These are phyloP conservation scores for Coleophora deauratella DNA, from an alignment of 2,888 invertebrate genomes.

Conservation along the genomic window DNA sequence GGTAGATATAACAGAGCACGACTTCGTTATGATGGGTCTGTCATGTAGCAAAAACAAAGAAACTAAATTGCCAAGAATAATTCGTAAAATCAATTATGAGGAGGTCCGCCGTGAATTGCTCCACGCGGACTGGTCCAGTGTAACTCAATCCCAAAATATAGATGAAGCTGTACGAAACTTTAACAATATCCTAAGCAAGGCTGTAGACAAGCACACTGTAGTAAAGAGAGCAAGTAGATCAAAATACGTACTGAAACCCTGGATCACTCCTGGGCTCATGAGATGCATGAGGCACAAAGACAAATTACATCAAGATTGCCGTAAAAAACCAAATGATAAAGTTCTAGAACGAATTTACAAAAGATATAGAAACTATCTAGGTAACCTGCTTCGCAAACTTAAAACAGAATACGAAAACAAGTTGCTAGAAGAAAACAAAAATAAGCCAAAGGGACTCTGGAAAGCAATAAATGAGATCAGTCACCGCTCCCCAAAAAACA, in stretches of 20 bases:
- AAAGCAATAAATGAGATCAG: not conserved
- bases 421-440: too few relatives aligned
- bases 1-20: too few relatives aligned
- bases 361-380: not conserved
- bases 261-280: not conserved
- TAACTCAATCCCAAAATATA: too few relatives aligned
- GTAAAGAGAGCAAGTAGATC: not conserved
- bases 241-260: not conserved
- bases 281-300: not conserved
- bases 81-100: too few relatives aligned
- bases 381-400: not conserved
- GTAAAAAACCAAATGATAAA: not conserved
- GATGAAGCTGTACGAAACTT: too few relatives aligned
- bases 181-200: too few relatives aligned
- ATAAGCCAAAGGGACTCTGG: not conserved
- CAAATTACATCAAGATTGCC: not conserved
- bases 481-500: not conserved
- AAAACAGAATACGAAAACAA: not conserved
- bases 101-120: too few relatives aligned
- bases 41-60: too few relatives aligned
- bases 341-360: not conserved
- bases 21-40: too few relatives aligned
- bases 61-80: too few relatives aligned
- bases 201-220: too few relatives aligned
- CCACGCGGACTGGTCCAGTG: too few relatives aligned